Base-by-base conservation (phyloP, 1,140 invertebrate genomes). In the Lepidotrigona ventralis region DNA sequence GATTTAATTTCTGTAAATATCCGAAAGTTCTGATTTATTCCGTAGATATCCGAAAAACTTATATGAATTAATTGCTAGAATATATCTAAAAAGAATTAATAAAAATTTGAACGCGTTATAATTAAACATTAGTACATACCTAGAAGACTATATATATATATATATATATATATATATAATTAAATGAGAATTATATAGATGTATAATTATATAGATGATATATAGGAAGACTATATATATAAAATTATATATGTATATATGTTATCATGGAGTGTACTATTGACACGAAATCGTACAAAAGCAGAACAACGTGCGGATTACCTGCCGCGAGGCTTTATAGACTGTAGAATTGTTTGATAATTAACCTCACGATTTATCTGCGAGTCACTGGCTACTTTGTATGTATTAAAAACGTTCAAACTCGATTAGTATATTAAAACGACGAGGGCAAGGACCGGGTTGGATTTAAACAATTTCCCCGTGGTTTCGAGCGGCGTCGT, bases 381-480 rank as follows among this genome's bases (percentile, higher is more conserved):
- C 5, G 14, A 39, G 46, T 46, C 14, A n/a, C 39, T 9, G 9
- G 21, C 5, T 26, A n/a, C 46, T 53, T 71, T 71, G 46, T 71
- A 46, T 1, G n/a, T 46, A 11, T 51, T 21, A 39, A 51, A 71
- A 71, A 51, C n/a, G 46, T 11, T 51, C 17, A 53, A 71, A 71
- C 46, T 51, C 6, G 46, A 26, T 71, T 53, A 71, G 19, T 26
- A 51, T 51, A 71, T 46, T 46, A 46, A 46, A 46, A 46, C 39
- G 39, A 71, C 46, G n/a, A 5, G 12, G 68, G 17, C 6, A 2
- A 46, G 19, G n/a, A 53, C n/a, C 26, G 9, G 46, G 46, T 11
- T 9, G 29, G 69, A 71, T 79, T 79, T 54, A 46, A 69, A 79
- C 53, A 78, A 78, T 78, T 56, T 53, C 23, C 29, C 11, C 17